Evolutionary conservation across 2,888 invertebrate species (phyloP).

Genomic region (Disparrhopalites patrizii): DNA sequence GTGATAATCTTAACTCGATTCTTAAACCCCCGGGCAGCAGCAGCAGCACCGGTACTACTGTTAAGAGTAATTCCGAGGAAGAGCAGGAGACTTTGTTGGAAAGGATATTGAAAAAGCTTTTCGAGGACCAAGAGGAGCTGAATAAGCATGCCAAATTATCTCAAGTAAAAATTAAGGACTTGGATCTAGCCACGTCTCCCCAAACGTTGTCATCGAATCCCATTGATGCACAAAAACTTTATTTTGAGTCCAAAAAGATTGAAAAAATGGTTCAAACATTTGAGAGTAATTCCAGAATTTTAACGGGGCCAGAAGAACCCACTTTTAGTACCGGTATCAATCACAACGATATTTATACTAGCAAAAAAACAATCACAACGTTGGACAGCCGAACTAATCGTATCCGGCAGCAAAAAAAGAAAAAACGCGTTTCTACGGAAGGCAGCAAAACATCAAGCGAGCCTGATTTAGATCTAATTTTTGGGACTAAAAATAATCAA

Average conservation of each 20-base stretch:
- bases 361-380: background rate
- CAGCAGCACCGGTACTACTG: too few species aligned
- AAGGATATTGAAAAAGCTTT: conserved; percentile 36
- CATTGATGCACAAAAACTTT: conserved; percentile 8
- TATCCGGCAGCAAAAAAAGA: conserved; percentile 12
- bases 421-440: background rate
- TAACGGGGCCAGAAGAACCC: background rate
- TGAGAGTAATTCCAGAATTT: conserved; percentile 23
- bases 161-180: conserved; percentile 12
- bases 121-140: conserved; percentile 36
- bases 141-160: conserved; percentile 16
- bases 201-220: background rate
- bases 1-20: background rate
- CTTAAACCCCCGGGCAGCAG: too few species aligned
- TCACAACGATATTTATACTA: too few species aligned
- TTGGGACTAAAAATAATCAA: conserved; percentile 36
- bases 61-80: background rate
- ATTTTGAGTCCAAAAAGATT: conserved; percentile 34
- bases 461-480: conserved; percentile 45
- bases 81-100: conserved; percentile 33
- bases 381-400: conserved; percentile 18
- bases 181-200: background rate
- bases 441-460: background rate
- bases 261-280: conserved; percentile 42
- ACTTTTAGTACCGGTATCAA: too few species aligned